Evolutionary conservation across 1,140 invertebrate species (phyloP).

Genomic region (Leptopilina boulardi): DNA sequence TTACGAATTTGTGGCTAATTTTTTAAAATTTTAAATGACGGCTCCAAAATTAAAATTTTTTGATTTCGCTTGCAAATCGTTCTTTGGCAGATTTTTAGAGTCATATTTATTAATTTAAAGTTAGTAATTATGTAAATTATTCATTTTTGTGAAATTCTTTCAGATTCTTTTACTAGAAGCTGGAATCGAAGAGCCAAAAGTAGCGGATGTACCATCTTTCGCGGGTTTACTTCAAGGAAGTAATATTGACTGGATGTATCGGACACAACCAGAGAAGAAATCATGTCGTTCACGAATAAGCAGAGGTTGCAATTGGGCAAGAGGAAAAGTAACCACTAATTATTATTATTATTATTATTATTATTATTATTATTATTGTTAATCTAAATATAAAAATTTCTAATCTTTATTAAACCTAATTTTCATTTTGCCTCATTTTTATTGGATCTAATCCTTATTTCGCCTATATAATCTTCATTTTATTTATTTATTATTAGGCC

Average conservation of each 20-base stretch:
- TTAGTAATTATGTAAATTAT: background rate
- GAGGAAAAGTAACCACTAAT: constrained; percentile 64
- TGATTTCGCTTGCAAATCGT: no score
- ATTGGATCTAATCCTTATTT: no score
- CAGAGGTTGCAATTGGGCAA: constrained; percentile 62
- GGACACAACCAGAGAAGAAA: constrained; percentile 74
- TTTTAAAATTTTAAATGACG: no score
- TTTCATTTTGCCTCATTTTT: no score
- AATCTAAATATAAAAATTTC: no score
- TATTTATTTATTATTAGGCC: no score
- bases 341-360: background rate
- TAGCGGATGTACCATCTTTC: constrained; percentile 81
- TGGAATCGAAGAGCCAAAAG: constrained; percentile 83
- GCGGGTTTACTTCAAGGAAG: constrained; percentile 77
- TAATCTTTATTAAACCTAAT: no score
- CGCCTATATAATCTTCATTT: no score
- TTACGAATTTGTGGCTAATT: no score
- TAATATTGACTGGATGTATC: constrained; percentile 79
- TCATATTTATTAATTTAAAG: no score
- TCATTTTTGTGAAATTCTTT: constrained; percentile 38
- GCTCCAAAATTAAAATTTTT: no score
- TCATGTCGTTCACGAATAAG: constrained; percentile 70
- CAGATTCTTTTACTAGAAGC: constrained; percentile 85
- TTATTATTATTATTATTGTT: background rate
- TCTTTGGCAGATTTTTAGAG: no score